Conservation (phyloP, 2,797 vertebrate species). For the Channa striata region DNA sequence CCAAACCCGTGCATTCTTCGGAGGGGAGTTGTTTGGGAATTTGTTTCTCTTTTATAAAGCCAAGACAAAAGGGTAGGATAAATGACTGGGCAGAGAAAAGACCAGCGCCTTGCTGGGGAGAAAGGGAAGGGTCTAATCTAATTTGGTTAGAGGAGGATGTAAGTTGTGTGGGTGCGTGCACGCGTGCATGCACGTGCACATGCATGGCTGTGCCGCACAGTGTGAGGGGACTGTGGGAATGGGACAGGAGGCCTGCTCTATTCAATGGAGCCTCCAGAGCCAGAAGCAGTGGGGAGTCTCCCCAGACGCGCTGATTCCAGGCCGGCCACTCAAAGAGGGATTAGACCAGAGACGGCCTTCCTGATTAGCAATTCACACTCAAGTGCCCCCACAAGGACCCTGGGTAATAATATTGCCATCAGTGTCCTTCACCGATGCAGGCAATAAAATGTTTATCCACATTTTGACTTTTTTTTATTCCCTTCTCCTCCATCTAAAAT, state of each 20-base stretch:
- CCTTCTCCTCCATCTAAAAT: conserved; percentile 19
- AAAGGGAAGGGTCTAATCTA: conserved; percentile 97
- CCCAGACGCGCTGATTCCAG: conserved; percentile 89
- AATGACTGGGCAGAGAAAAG: conserved; percentile 94
- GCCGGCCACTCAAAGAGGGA: conserved; percentile 96
- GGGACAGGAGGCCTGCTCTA: conserved; percentile 88
- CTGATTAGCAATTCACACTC: conserved; percentile 98
- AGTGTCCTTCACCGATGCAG: conserved; percentile 69
- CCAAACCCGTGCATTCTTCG: conserved; percentile 64
- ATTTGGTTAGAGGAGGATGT: conserved; percentile 95
- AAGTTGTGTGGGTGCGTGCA: conserved; percentile 86
- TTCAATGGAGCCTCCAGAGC: conserved; percentile 94
- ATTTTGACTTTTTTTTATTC: conserved; percentile 33
- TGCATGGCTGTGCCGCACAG: conserved; percentile 86
- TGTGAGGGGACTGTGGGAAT: conserved; percentile 96
- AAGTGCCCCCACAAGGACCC: conserved; percentile 92
- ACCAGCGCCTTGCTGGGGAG: conserved; percentile 89
- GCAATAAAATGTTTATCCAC: conserved; percentile 69
- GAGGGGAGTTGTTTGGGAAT: conserved; percentile 78
- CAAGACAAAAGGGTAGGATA: conserved; percentile 84
- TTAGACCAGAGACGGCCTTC: conserved; percentile 90
- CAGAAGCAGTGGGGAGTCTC: conserved; percentile 98
- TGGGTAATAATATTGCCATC: conserved; percentile 92
- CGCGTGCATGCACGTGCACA: conserved; percentile 71
- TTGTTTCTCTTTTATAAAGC: conserved; percentile 82